These are phyloP conservation scores for Lethenteron camtschaticum DNA, from an alignment of 2,113 vertebrate genomes.

Conservation along the genomic window DNA sequence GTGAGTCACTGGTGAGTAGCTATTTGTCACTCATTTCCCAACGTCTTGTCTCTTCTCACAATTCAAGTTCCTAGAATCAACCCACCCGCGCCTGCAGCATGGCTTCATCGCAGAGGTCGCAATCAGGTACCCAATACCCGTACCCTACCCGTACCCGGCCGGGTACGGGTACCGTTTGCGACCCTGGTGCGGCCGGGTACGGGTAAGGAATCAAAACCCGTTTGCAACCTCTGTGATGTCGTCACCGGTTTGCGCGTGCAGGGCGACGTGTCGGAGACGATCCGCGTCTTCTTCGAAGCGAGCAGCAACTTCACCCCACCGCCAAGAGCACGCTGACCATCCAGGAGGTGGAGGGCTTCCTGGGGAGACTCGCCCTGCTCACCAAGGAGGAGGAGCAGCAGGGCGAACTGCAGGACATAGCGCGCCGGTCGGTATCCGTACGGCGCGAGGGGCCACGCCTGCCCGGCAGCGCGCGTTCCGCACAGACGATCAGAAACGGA, in stretches of 20 bases:
- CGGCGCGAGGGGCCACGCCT: not conserved
- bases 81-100: no score
- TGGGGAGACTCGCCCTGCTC: conserved; percentile 49
- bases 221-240: not conserved
- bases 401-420: conserved; percentile 45
- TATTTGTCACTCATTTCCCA: no score
- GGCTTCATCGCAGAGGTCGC: no score
- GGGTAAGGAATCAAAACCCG: no score
- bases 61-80: no score
- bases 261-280: conserved; percentile 86
- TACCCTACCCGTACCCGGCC: no score
- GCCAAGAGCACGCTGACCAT: conserved; percentile 72
- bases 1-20: no score
- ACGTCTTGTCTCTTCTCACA: no score
- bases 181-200: no score
- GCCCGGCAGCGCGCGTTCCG: not conserved
- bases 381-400: conserved; percentile 97
- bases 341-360: conserved; percentile 68
- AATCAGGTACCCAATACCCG: no score
- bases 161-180: no score
- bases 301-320: conserved; percentile 54
- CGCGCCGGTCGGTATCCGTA: conserved; percentile 32
- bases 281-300: conserved; percentile 77
- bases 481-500: no score
- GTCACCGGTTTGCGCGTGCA: conserved; percentile 13